Evolutionary conservation across 2,888 invertebrate genomes (phyloP).

Genomic region (Hydropsyche betteni): DNA sequence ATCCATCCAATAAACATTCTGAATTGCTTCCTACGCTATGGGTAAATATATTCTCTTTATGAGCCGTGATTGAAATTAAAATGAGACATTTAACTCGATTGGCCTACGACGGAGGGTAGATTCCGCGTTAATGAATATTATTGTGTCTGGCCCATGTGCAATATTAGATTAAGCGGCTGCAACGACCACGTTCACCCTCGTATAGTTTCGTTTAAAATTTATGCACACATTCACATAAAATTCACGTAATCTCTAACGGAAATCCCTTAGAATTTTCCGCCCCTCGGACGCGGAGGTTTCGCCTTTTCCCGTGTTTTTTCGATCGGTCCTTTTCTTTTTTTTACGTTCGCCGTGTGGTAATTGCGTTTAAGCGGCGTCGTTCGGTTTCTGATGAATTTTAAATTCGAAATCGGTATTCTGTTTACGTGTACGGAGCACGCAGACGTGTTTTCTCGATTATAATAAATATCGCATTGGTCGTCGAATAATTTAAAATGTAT

Average conservation of each 20-base stretch:
- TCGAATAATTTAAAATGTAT: constrained; percentile 28
- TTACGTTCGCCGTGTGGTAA: neutral
- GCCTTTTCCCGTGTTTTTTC: too few relatives aligned
- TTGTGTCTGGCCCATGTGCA: constrained; percentile 38
- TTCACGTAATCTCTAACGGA: constrained; percentile 25
- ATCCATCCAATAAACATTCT: neutral
- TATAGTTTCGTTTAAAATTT: too few relatives aligned
- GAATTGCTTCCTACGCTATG: constrained; percentile 10
- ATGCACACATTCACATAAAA: constrained; percentile 35
- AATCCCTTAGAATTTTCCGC: neutral
- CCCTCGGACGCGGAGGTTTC: neutral
- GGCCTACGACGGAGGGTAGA: constrained; percentile 39
- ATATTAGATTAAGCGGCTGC: constrained; percentile 22
- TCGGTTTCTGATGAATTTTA: neutral
- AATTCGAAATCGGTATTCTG: constrained; percentile 10
- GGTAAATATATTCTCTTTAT: constrained; percentile 1
- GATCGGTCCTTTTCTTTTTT: neutral
- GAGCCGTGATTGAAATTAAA: constrained; percentile 34
- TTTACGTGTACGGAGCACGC: neutral
- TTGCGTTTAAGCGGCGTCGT: neutral
- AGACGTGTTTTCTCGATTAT: constrained; percentile 9
- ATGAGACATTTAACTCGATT: constrained; percentile 39
- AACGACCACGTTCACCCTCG: neutral
- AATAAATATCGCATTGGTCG: neutral
- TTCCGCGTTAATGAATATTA: constrained; percentile 48